Evolutionary conservation across 2,888 invertebrate genomes (phyloP).

Genomic region (Bembecia ichneumoniformis): DNA sequence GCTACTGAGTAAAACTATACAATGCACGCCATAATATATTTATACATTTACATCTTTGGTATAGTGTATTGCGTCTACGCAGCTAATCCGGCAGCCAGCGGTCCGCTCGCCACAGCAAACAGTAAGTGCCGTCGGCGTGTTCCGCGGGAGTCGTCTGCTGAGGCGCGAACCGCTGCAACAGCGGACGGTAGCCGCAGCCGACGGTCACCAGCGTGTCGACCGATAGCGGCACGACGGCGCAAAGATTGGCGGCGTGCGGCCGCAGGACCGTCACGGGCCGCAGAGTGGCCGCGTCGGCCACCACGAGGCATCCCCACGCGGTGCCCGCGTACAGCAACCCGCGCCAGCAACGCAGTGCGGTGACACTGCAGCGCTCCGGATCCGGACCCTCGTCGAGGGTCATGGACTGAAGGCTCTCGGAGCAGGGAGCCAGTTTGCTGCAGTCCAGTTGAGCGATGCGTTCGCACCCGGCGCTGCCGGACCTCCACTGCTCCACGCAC

Average conservation of each 20-base stretch:
- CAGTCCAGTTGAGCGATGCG: slow-evolving; percentile 89
- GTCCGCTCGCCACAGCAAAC: slow-evolving; percentile 80
- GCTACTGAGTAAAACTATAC: no score
- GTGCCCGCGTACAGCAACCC: slow-evolving; percentile 91
- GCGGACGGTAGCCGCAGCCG: slow-evolving; percentile 87
- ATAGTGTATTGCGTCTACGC: no score
- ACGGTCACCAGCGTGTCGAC: slow-evolving; percentile 78
- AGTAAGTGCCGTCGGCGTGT: slow-evolving; percentile 67
- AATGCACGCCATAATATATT: no score
- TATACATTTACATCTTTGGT: no score
- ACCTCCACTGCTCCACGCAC: slow-evolving; percentile 88
- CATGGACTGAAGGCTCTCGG: slow-evolving; percentile 91
- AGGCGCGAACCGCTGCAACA: slow-evolving; percentile 58
- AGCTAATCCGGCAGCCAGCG: slow-evolving; percentile 73
- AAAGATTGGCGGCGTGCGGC: slow-evolving; percentile 81
- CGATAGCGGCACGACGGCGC: slow-evolving; percentile 75
- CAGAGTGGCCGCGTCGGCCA: slow-evolving; percentile 85
- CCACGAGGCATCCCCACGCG: slow-evolving; percentile 94
- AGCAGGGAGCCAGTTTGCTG: slow-evolving; percentile 92
- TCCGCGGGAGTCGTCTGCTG: neutral
- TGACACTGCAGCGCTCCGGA: slow-evolving; percentile 73
- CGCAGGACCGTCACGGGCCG: slow-evolving; percentile 93
- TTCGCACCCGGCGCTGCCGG: slow-evolving; percentile 73
- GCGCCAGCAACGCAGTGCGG: slow-evolving; percentile 77
- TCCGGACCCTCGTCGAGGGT: slow-evolving; percentile 89